Conservation (phyloP, 1,140 invertebrate species). For the Drosophila ogumai region DNA sequence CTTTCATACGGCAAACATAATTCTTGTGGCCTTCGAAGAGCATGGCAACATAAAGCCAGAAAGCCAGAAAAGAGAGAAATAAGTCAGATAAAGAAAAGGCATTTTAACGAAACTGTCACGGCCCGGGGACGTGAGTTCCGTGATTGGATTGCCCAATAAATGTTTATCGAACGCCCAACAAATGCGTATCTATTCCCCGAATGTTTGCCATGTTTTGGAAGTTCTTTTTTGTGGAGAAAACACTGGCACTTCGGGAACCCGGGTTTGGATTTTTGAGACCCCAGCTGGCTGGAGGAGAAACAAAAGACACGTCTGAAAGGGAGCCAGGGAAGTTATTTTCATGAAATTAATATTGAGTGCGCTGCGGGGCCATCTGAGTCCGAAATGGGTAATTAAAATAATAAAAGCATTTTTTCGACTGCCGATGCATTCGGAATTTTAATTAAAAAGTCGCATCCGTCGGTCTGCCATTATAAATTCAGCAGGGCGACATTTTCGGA, state of each 20-base stretch:
- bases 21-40: conserved; percentile 46
- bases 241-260: conserved; percentile 22
- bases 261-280: conserved; percentile 14
- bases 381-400: conserved; percentile 82
- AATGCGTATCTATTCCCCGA: conserved; percentile 70
- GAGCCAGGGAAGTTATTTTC: conserved; percentile 74
- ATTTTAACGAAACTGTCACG: conserved; percentile 81
- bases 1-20: conserved; percentile 60
- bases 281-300: conserved; percentile 61
- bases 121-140: conserved; percentile 74
- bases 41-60: conserved; percentile 19
- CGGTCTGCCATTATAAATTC: conserved; percentile 61
- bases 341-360: conserved; percentile 82
- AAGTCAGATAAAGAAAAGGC: conserved; percentile 63
- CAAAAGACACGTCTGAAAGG: conserved; percentile 74
- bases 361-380: conserved; percentile 62
- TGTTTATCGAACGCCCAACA: conserved; percentile 76
- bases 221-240: conserved; percentile 60
- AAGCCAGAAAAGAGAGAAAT: conserved; percentile 50
- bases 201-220: conserved; percentile 67
- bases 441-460: conserved; percentile 73
- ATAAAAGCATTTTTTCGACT: conserved; percentile 78
- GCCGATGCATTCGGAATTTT: conserved; percentile 70
- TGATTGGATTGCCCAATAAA: conserved; percentile 83
- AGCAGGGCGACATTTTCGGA: conserved; percentile 57